Evolutionary conservation across 2,888 invertebrate genomes (phyloP), one percentile per base, ranked within the genome.

Genomic region (Tetrapedia diversipes): DNA sequence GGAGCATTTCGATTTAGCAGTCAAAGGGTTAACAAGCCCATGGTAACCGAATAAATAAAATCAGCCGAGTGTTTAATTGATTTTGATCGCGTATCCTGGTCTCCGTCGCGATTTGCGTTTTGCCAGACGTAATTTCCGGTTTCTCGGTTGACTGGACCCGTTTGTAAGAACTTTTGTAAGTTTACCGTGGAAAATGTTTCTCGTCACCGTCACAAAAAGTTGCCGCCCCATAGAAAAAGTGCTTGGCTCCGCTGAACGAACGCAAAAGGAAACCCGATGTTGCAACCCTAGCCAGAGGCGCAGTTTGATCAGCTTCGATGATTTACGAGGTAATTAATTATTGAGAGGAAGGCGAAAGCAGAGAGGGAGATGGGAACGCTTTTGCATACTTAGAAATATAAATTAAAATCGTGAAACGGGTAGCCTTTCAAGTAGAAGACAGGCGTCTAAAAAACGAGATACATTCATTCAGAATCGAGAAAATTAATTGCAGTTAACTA

Each of bases 281-380:
- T 2, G 51, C 16, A 22, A 10, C 16, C 37, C 24, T 10, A 43
- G 8, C 22, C 4, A 22, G 39, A 4, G 16, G 11, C 8, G 8
- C 8, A 16, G 54, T 14, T 47, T 14, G 47, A 14, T 47, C 24
- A 47, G 22, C 47, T 4, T 37, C 22, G 37, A 56, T 14, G 37
- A 37, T 34, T 22, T 16, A 37, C 16, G 54, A 24, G 54, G 16
- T 37, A 56, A 56, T 56, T 24, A 24, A 37, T 56, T 56, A 56
- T 10, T 14, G 32, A 14, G 14, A 7, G 27, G 24, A 16, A 14
- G 47, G 14, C 6, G 2, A n/a, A 2, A 2, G 24, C 2, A 3
- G 14, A 14, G 14, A 2, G 14, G 24, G 22, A 22, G 2, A 6
- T 10, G 0, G 6, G 8, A n/a, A 37, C 8, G 10, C n/a, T n/a